phyloP scores from a whole-genome alignment of 2,888 invertebrate genomes.

The Acronicta alni region DNA sequence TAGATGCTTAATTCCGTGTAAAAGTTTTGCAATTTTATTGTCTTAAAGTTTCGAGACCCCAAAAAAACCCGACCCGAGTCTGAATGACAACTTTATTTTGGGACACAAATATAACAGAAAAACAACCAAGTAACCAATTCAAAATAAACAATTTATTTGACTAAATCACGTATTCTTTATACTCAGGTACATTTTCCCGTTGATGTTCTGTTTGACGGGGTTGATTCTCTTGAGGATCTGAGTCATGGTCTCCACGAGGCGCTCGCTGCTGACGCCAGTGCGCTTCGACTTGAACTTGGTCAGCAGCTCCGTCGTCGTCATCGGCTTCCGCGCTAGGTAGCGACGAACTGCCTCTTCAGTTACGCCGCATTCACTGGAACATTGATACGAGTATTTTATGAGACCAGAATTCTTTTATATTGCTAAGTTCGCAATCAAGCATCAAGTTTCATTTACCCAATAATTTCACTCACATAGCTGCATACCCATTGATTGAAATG shows the following conservation, averaged over 20 bases:
- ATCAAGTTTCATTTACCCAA: too few relatives aligned
- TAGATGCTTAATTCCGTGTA: too few relatives aligned
- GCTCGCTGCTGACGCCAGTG: constrained; percentile 96
- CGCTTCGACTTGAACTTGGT: constrained; percentile 99
- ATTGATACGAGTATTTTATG: neutral
- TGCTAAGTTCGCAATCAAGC: too few relatives aligned
- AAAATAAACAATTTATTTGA: constrained; percentile 30
- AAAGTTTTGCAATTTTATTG: too few relatives aligned
- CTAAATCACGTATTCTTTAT: constrained; percentile 90
- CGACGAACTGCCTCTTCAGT: constrained; percentile 98
- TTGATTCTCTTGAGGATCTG: constrained; percentile 98
- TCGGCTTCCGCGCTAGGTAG: constrained; percentile 98
- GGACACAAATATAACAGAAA: neutral
- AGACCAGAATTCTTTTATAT: too few relatives aligned
- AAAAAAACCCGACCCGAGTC: too few relatives aligned
- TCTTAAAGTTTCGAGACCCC: too few relatives aligned
- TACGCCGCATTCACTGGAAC: constrained; percentile 94
- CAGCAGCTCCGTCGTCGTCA: constrained; percentile 98
- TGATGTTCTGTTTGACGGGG: constrained; percentile 96
- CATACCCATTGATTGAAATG: too few relatives aligned
- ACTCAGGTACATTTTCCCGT: constrained; percentile 98
- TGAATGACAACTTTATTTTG: neutral
- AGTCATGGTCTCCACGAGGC: constrained; percentile 97
- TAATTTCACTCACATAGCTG: too few relatives aligned
- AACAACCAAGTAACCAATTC: neutral